Evolutionary conservation across 2,113 vertebrate species (phyloP).

Genomic region (Bucco capensis): DNA sequence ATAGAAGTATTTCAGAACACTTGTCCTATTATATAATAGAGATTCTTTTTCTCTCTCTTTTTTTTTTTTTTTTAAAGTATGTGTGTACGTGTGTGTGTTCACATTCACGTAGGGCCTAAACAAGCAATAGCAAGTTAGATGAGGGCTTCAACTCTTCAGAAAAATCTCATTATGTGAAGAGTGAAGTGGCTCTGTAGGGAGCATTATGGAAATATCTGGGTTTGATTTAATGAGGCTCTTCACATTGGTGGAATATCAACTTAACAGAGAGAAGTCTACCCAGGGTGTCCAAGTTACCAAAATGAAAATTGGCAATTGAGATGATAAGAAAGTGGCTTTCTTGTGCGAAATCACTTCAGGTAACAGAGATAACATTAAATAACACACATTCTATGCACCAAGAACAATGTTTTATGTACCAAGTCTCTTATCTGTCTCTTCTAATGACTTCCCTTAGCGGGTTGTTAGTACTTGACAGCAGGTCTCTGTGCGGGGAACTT

Average conservation of each 20-base stretch:
- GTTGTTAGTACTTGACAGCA: constrained; percentile 99
- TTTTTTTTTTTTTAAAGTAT: not conserved
- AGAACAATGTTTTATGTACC: constrained; percentile 97
- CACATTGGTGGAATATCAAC: constrained; percentile 87
- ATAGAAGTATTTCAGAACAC: constrained; percentile 63
- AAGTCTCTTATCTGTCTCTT: constrained; percentile 96
- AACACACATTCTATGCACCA: constrained; percentile 90
- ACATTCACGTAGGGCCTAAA: constrained; percentile 72
- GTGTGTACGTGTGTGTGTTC: constrained; percentile 17
- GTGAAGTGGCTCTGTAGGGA: constrained; percentile 88
- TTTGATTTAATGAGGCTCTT: constrained; percentile 95
- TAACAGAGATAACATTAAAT: constrained; percentile 89
- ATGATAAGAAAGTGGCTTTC: constrained; percentile 84
- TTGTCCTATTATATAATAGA: constrained; percentile 63
- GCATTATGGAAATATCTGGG: constrained; percentile 92
- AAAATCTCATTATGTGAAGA: constrained; percentile 90
- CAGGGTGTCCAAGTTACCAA: constrained; percentile 84
- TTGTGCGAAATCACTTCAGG: constrained; percentile 83
- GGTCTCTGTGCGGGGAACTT: constrained; percentile 97
- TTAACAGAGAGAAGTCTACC: constrained; percentile 86
- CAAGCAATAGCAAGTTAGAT: constrained; percentile 88
- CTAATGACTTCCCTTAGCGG: constrained; percentile 99
- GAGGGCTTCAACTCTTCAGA: constrained; percentile 87
- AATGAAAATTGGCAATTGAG: constrained; percentile 90
- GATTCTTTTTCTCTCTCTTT: too few relatives aligned